phyloP scores from a whole-genome alignment of 2,888 invertebrate genomes.

The Heliconius aoede region DNA sequence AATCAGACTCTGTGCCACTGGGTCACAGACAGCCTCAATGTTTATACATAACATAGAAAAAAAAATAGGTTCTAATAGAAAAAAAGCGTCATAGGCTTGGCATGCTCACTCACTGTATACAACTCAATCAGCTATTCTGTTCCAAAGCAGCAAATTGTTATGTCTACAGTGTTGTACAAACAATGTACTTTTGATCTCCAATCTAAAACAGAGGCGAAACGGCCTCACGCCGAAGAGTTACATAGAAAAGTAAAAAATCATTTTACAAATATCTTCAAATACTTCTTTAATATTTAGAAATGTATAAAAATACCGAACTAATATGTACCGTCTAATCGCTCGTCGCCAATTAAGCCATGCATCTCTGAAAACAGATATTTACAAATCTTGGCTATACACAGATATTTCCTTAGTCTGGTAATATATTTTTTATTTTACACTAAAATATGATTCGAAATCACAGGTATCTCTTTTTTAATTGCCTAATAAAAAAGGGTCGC shows the following conservation, averaged over 20 bases:
- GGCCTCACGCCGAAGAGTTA: conserved; percentile 4
- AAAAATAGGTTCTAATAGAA: not conserved
- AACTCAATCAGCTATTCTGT: conserved; percentile 24
- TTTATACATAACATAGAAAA: not conserved
- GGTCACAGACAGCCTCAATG: too few species aligned
- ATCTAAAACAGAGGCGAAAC: conserved; percentile 37
- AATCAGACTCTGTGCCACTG: not conserved
- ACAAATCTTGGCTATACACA: too few species aligned
- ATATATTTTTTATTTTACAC: too few species aligned
- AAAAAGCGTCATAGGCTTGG: conserved; percentile 16
- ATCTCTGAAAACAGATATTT: too few species aligned
- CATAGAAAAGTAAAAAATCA: not conserved
- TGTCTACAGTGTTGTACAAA: conserved; percentile 34
- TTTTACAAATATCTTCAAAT: not conserved
- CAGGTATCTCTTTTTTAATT: too few species aligned
- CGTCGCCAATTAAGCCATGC: too few species aligned
- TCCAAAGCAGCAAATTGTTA: conserved; percentile 29
- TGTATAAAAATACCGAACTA: not conserved
- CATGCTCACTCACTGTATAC: not conserved
- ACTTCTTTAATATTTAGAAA: not conserved
- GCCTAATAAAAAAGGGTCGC: too few species aligned
- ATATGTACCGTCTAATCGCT: too few species aligned
- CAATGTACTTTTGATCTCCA: conserved; percentile 33
- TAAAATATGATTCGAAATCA: too few species aligned
- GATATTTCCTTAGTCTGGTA: too few species aligned